Conservation (phyloP, 1,140 invertebrate species). For the Aphelinus certus region DNA sequence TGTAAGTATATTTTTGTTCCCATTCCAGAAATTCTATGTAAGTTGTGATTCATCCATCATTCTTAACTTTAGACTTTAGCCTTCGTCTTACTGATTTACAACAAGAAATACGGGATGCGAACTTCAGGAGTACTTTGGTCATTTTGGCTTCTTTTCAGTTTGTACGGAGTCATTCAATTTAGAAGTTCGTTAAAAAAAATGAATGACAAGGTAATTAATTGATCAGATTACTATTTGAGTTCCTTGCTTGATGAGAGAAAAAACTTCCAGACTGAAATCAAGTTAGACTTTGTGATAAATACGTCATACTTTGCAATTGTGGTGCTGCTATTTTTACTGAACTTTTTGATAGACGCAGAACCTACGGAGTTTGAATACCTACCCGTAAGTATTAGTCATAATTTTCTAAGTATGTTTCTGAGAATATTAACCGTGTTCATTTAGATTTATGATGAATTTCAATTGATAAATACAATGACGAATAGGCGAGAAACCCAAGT, state of each 20-base stretch:
- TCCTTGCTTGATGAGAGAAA: constrained; percentile 21
- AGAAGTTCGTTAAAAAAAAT: constrained; percentile 71
- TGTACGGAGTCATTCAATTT: constrained; percentile 79
- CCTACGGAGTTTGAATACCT: constrained; percentile 77
- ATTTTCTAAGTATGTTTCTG: not conserved
- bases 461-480: constrained; percentile 71
- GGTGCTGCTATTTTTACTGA: constrained; percentile 78
- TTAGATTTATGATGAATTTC: constrained; percentile 2
- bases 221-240: constrained; percentile 36
- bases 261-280: constrained; percentile 48
- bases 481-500: constrained; percentile 65
- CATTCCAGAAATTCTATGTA: not conserved
- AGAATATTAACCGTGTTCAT: constrained; percentile 26
- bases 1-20: constrained; percentile 71
- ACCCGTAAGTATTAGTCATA: constrained; percentile 67
- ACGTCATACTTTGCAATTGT: constrained; percentile 84
- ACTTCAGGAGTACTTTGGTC: constrained; percentile 88
- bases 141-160: constrained; percentile 83
- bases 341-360: constrained; percentile 82
- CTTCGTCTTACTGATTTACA: constrained; percentile 76
- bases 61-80: constrained; percentile 70
- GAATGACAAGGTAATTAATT: constrained; percentile 45
- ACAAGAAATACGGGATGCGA: constrained; percentile 83
- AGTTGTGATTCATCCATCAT: not conserved
- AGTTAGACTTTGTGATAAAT: constrained; percentile 78